A percentile compares a stretch with the other conserved stretches of the same genome.
phyloP scores from a whole-genome alignment of 2,888 invertebrate species.

The Exocentrus adspersus region DNA sequence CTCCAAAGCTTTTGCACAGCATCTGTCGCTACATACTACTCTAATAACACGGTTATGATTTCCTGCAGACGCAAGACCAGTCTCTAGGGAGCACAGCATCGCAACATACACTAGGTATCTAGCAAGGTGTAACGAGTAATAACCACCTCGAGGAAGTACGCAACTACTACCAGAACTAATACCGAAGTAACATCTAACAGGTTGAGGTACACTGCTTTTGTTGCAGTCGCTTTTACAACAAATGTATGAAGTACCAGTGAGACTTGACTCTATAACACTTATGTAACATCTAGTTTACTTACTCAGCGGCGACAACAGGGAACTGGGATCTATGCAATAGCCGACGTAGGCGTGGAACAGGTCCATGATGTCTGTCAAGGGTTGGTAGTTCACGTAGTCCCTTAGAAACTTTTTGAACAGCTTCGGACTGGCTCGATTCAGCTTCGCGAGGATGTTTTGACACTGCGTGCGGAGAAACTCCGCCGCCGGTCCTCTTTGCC shows the following conservation, averaged over 20 bases:
- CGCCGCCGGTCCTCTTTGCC: constrained; percentile 87
- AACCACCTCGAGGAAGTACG: no score
- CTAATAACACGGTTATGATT: constrained; percentile 50
- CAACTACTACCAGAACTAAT: no score
- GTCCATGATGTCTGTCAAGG: constrained; percentile 87
- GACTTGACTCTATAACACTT: no score
- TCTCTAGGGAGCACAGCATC: constrained; percentile 59
- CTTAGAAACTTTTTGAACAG: constrained; percentile 75
- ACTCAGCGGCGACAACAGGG: constrained; percentile 88
- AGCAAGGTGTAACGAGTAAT: constrained; percentile 25
- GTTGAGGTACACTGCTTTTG: no score
- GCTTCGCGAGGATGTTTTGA: constrained; percentile 78
- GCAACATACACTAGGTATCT: constrained; percentile 39
- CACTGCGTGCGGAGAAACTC: constrained; percentile 91
- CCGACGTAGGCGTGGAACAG: constrained; percentile 96
- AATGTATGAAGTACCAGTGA: no score
- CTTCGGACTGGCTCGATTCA: constrained; percentile 75
- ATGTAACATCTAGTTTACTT: no score
- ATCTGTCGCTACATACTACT: constrained; percentile 47
- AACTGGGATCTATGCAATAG: constrained; percentile 92
- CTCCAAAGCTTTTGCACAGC: constrained; percentile 38
- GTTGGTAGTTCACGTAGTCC: constrained; percentile 80
- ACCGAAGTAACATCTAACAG: no score
- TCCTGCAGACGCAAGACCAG: constrained; percentile 55
- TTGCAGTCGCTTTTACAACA: no score